Conservation (phyloP, 2,888 invertebrate genomes). For the Aleiodes leptofemur region DNA sequence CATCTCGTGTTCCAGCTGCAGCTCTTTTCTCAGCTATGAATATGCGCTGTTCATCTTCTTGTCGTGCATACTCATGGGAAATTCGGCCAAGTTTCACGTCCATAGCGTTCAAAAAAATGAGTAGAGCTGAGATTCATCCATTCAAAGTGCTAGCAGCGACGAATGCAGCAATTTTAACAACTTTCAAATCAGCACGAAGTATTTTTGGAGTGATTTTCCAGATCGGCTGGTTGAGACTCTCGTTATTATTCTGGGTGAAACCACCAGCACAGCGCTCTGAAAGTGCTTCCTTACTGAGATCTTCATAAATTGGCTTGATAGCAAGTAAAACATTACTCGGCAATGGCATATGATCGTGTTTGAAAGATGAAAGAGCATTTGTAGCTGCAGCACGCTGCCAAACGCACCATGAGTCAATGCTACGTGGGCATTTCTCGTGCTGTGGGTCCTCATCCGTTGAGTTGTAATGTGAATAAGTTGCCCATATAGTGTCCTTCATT, state of each 20-base stretch:
- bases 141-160: no score
- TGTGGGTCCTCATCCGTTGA: constrained; percentile 55
- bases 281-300: constrained; percentile 50
- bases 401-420: constrained; percentile 54
- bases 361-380: constrained; percentile 36
- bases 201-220: constrained; percentile 52
- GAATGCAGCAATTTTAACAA: constrained; percentile 39
- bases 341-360: constrained; percentile 43
- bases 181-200: constrained; percentile 49
- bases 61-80: no score
- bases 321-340: constrained; percentile 49
- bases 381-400: constrained; percentile 57
- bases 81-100: no score
- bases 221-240: constrained; percentile 48
- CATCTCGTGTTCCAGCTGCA: no score
- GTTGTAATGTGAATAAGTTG: no score
- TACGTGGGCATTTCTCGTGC: constrained; percentile 55
- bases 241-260: constrained; percentile 51
- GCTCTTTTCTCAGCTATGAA: no score
- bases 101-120: no score
- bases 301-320: constrained; percentile 53
- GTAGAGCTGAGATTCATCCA: no score
- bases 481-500: constrained; percentile 59
- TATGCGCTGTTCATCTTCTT: no score
- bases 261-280: constrained; percentile 48